Base-by-base conservation (phyloP, 2,797 vertebrate species). In the Manis javanica region DNA sequence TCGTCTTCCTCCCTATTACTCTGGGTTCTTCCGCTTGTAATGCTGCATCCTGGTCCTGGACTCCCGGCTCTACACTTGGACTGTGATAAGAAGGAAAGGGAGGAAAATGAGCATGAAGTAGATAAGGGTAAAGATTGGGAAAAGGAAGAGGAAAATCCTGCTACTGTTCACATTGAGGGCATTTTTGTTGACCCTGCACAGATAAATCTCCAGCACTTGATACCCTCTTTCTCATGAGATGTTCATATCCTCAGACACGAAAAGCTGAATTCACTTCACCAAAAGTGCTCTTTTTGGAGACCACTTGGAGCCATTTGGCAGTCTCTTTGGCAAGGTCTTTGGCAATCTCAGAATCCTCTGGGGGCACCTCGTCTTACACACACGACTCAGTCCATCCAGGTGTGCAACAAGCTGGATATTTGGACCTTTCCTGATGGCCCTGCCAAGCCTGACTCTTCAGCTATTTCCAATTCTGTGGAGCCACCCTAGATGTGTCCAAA, bases 401-500 rank as follows among this genome's bases (percentile, higher is more conserved):
- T 39, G 59, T 59, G 42, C 61, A 42, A 39, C 37, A 39, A 39
- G 37, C 31, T 24, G 55, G 34, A 10, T 29, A 24, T 6, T 42
- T 49, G 69, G 55, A 15, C 6, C 13, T 29, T 66, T 23, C 31
- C 6, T 0, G 16, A 26, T 34, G 51, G 39, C 3, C 13, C 55
- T 21, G 7, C 7, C 5, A 37, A 51, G 24, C 5, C 18, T 26
- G 15, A 24, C 2, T 29, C 57, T 29, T 39, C 11, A 75, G 46
- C 15, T 64, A 1, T 39, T 64, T 24, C 61, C 24, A 37, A 16
- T 37, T 66, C 16, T 63, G 21, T 13, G 53, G 53, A 59, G 53
- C 4, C 19, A 19, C 3, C 1, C 8, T 19, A 2, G 4, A 2
- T 63, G 42, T 15, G 13, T 46, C 66, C 7, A 61, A 46, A 8